Evolutionary conservation across 2,113 vertebrate genomes (phyloP).

Genomic region (Brachyhypopomus gauderio): DNA sequence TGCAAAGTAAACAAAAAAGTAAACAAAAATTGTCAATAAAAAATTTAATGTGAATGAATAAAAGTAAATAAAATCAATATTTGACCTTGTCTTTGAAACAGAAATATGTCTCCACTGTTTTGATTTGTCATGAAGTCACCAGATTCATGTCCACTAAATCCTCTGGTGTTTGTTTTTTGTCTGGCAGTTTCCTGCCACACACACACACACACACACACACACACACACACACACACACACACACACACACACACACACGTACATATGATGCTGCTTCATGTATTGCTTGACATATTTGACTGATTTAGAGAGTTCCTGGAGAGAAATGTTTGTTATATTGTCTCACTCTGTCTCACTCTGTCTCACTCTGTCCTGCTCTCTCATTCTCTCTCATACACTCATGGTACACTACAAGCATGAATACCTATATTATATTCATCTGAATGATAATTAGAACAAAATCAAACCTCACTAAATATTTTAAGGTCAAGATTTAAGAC

Average conservation of each 20-base stretch:
- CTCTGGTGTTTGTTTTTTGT: not conserved
- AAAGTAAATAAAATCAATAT: too few relatives aligned
- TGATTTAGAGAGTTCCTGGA: not conserved
- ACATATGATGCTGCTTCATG: not conserved
- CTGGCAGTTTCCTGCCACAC: not conserved
- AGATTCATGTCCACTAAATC: not conserved
- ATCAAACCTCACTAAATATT: too few relatives aligned
- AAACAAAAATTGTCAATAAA: too few relatives aligned
- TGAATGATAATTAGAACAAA: too few relatives aligned
- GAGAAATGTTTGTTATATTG: slow-evolving; percentile 12
- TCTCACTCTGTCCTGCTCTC: not conserved
- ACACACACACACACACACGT: not conserved
- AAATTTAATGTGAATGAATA: too few relatives aligned
- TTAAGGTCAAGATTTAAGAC: not conserved
- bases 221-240: not conserved
- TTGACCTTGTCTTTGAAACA: slow-evolving; percentile 23
- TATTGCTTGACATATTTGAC: not conserved
- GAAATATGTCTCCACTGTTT: slow-evolving; percentile 29
- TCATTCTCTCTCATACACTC: not conserved
- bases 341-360: not conserved
- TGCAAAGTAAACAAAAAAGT: slow-evolving; percentile 47
- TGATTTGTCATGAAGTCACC: not conserved
- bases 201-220: not conserved
- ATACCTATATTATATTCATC: not conserved
- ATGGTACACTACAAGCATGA: not conserved